These are phyloP conservation scores for Calonectris borealis DNA, from an alignment of 2,113 vertebrate genomes.

Conservation along the genomic window DNA sequence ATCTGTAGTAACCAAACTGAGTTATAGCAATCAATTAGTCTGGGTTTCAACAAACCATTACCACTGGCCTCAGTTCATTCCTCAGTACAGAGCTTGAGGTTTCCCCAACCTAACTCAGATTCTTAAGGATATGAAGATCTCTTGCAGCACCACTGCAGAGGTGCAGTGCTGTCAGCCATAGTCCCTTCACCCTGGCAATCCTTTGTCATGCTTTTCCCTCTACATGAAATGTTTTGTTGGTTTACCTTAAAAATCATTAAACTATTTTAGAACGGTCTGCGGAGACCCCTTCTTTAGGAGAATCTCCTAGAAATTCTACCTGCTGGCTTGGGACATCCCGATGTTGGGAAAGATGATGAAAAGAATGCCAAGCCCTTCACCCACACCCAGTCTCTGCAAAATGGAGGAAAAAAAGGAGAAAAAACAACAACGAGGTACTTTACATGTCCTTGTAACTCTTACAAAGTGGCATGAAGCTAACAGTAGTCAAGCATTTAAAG, in stretches of 20 bases:
- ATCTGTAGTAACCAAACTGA: background rate
- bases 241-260: background rate
- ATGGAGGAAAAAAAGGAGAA: rapidly evolving
- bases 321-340: background rate
- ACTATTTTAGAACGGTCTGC: background rate
- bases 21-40: background rate
- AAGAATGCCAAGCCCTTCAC: background rate
- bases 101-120: background rate
- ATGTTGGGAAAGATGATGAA: background rate
- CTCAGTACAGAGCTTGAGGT: background rate
- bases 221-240: background rate
- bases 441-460: background rate
- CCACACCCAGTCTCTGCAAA: background rate
- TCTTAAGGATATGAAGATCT: background rate
- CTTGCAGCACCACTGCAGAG: background rate
- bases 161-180: background rate
- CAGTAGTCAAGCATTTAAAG: background rate
- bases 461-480: background rate
- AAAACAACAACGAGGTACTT: background rate
- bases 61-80: background rate
- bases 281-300: background rate
- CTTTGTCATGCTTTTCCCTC: background rate
- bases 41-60: background rate
- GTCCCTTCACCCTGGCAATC: background rate
- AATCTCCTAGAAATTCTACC: background rate